Conservation (phyloP, 2,113 vertebrate genomes). For the Urocynchramus pylzowi region DNA sequence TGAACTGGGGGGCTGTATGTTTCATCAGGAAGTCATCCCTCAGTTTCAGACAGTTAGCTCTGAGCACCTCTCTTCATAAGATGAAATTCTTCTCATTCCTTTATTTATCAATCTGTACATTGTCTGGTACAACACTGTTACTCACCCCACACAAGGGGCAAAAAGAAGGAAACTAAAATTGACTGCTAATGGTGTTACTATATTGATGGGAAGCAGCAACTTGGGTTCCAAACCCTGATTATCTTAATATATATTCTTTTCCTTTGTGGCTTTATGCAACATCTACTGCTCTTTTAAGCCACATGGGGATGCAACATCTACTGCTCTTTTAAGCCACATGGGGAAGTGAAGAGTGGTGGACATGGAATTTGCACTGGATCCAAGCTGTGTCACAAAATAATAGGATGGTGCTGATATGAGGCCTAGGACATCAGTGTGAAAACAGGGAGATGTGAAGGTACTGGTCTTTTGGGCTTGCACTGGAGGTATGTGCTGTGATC, state of each 20-base stretch:
- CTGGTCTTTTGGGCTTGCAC: neutral
- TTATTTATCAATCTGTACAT: neutral
- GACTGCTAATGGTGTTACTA: neutral
- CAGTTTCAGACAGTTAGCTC: neutral
- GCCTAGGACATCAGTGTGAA: neutral
- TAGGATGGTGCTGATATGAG: neutral
- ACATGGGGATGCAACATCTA: neutral
- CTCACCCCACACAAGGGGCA: neutral
- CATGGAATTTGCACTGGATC: neutral
- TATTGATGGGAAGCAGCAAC: neutral
- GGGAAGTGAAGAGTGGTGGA: neutral
- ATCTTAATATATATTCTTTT: neutral
- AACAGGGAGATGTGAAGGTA: neutral
- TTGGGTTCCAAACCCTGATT: neutral
- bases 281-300: neutral
- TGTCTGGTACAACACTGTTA: neutral
- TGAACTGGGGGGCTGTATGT: neutral
- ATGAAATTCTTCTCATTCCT: neutral
- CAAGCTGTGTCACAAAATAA: neutral
- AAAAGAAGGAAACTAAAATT: neutral
- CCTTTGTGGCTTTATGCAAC: neutral
- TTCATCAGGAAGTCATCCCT: neutral
- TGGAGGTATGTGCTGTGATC: neutral
- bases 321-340: neutral
- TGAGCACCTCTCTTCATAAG: neutral